Conservation (phyloP, 2,888 invertebrate genomes). For the Lapara coniferarum region DNA sequence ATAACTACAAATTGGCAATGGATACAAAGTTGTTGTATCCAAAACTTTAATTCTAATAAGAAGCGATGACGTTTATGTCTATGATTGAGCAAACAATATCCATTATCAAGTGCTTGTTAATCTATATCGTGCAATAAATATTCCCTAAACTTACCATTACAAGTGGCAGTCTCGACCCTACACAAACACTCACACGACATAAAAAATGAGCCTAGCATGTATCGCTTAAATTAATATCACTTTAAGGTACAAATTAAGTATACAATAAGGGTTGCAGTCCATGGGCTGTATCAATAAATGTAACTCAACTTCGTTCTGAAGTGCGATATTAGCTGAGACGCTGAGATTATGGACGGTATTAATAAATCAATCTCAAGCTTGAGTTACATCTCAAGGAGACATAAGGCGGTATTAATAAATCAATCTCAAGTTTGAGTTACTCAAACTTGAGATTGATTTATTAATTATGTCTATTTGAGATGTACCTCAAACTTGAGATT, state of each 20-base stretch:
- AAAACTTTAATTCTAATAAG: slow-evolving; percentile 36
- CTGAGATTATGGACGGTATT: no score
- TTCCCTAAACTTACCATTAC: slow-evolving; percentile 52
- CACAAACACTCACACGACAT: slow-evolving; percentile 52
- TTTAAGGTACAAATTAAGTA: slow-evolving; percentile 60
- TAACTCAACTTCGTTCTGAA: no score
- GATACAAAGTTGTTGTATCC: slow-evolving; percentile 6
- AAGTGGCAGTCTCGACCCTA: slow-evolving; percentile 54
- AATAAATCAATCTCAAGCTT: no score
- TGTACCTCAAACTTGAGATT: no score
- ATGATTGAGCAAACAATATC: slow-evolving; percentile 68
- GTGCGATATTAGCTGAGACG: no score
- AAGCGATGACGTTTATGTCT: slow-evolving; percentile 32
- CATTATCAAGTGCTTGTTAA: slow-evolving; percentile 45
- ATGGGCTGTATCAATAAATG: no score
- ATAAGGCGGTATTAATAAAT: no score
- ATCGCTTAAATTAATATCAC: slow-evolving; percentile 82
- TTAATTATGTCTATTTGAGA: no score
- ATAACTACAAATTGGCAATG: slow-evolving; percentile 1
- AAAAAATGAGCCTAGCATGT: slow-evolving; percentile 74
- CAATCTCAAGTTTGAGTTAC: no score
- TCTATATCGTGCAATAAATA: slow-evolving; percentile 51
- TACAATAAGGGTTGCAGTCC: slow-evolving; percentile 34
- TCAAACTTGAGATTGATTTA: no score
- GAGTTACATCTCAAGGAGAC: no score